A percentile compares a stretch with the other conserved stretches of the same genome.
phyloP scores from a whole-genome alignment of 2,113 vertebrate genomes.

The Salminus brasiliensis region DNA sequence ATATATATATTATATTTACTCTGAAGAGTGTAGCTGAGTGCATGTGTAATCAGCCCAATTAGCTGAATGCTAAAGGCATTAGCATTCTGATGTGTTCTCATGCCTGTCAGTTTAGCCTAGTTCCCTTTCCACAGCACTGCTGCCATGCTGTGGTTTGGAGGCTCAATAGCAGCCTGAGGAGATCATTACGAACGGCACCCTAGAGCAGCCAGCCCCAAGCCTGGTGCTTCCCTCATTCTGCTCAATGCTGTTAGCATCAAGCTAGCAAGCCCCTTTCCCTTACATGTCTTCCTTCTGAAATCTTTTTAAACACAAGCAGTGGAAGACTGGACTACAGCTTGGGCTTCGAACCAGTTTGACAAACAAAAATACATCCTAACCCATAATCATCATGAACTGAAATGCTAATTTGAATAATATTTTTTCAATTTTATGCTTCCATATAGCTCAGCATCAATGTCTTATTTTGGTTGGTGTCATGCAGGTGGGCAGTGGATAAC shows the following conservation, averaged over 20 bases:
- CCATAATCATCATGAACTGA: too few relatives aligned
- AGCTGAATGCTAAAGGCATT: constrained; percentile 21
- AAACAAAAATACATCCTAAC: too few relatives aligned
- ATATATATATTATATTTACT: neutral
- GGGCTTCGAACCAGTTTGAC: too few relatives aligned
- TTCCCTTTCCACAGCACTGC: constrained; percentile 6
- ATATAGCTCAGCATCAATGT: too few relatives aligned
- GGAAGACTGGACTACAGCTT: neutral
- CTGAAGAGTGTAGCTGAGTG: neutral
- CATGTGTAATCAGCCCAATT: constrained; percentile 43
- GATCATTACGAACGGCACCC: constrained; percentile 29
- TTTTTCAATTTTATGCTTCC: too few relatives aligned
- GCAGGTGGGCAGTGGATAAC: too few relatives aligned
- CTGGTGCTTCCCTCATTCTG: neutral
- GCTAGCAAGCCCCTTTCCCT: neutral
- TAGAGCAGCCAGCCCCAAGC: constrained; percentile 10
- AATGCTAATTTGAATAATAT: too few relatives aligned
- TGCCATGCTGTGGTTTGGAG: constrained; percentile 3
- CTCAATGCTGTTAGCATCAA: neutral
- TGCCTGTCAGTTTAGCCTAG: constrained; percentile 13
- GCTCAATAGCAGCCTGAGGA: constrained; percentile 20
- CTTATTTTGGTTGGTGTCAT: too few relatives aligned
- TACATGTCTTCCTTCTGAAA: neutral
- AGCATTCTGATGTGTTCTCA: constrained; percentile 31
- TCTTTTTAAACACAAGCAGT: neutral